Percentiles rank a stretch among this genome's conserved stretches.
Conservation (phyloP, 35 echinoderm and acorn worm genomes). For the Lytechinus variegatus region DNA sequence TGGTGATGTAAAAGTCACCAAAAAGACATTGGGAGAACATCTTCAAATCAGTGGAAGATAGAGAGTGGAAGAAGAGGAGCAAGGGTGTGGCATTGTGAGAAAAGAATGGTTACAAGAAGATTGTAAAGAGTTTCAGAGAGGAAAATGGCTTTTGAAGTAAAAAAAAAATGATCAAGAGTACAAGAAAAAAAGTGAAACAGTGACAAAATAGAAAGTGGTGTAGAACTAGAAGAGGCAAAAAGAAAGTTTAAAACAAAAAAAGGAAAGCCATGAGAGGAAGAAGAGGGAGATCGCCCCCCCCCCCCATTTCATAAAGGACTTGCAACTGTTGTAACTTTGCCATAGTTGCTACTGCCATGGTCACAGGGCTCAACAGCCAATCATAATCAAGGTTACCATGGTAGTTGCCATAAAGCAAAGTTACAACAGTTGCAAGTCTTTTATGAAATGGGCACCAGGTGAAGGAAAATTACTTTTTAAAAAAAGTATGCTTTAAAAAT, state of each 20-base stretch:
- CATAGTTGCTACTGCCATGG: too few species aligned
- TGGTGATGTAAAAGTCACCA: background rate
- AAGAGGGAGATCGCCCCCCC: background rate
- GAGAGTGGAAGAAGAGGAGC: background rate
- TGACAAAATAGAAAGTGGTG: too few species aligned
- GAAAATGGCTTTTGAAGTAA: background rate
- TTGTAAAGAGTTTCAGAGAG: background rate
- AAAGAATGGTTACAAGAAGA: background rate
- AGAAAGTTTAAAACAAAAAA: background rate
- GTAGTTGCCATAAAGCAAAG: too few species aligned
- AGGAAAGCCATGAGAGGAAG: background rate
- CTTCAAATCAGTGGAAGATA: background rate
- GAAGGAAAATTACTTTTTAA: too few species aligned
- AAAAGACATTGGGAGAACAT: background rate
- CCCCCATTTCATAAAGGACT: too few species aligned
- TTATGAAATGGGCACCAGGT: too few species aligned
- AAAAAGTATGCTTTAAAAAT: too few species aligned
- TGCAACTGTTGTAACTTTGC: too few species aligned
- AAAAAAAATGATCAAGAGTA: background rate
- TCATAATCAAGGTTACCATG: too few species aligned
- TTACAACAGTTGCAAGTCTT: too few species aligned
- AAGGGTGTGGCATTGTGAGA: too few species aligned
- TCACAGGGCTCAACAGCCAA: too few species aligned
- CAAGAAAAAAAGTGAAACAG: background rate
- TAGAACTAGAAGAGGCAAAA: background rate